Percentiles rank a stretch among this genome's conserved stretches.
Evolutionary conservation across 2,888 invertebrate genomes (phyloP).

Genomic region (Octonoba sinensis): DNA sequence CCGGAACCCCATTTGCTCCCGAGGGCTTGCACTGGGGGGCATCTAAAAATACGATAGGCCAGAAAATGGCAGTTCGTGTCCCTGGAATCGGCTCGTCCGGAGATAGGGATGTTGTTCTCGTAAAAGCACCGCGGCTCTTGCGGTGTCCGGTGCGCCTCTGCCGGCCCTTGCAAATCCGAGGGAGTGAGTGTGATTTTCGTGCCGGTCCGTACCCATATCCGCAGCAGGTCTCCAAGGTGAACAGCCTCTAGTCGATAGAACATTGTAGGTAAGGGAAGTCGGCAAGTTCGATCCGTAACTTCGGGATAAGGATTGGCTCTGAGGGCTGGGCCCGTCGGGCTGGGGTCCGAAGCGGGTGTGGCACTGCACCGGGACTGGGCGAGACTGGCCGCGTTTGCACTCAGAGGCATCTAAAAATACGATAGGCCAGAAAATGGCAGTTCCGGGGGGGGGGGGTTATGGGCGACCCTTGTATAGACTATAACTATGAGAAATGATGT

Average conservation of each 20-base stretch:
- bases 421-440: too few species aligned
- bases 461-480: too few species aligned
- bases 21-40: too few species aligned
- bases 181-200: conserved; percentile 60
- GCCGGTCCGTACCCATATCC: conserved; percentile 74
- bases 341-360: conserved; percentile 74
- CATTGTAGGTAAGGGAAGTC: conserved; percentile 80
- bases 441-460: too few species aligned
- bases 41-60: too few species aligned
- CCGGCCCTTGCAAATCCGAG: conserved; percentile 42
- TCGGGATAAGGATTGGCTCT: conserved; percentile 82
- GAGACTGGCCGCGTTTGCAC: conserved; percentile 66
- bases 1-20: too few species aligned
- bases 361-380: conserved; percentile 68
- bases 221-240: conserved; percentile 83
- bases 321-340: conserved; percentile 78
- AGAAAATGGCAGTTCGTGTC: conserved; percentile 73
- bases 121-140: conserved; percentile 72
- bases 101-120: conserved; percentile 70
- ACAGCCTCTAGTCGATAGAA: conserved; percentile 79
- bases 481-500: too few species aligned
- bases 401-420: too few species aligned
- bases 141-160: conserved; percentile 52
- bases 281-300: conserved; percentile 77
- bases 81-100: conserved; percentile 72